Base-by-base conservation (phyloP, 2,113 vertebrate genomes). In the Paedocypris sp. region DNA sequence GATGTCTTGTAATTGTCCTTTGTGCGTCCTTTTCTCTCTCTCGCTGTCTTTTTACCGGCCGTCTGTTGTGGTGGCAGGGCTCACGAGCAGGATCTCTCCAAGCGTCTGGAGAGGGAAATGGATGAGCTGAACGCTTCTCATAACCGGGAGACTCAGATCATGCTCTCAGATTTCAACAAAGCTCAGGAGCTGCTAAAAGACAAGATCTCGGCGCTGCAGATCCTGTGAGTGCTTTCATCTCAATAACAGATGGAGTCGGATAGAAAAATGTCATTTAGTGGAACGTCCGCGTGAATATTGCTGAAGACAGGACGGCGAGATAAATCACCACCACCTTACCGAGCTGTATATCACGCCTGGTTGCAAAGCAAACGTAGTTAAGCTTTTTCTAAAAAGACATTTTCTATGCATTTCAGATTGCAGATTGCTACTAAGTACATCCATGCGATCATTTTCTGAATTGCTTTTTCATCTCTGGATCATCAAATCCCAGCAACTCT, bases 131-230 rank as follows among this genome's bases (percentile, higher is more conserved):
- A 78, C 70, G 78, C 79, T 62, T 79, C 85, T 74, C 90, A 94
- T 75, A 88, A 92, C 80, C 87, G 90, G 83, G 92, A 98, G 74
- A 91, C 86, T 66, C 90, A 94, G 67, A 88, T 87, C 84, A 90
- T 98, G 86, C 80, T 94, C 81, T 85, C 91, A 70, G 93, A 98
- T 86, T 98, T 97, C 88, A 94, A 92, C 90, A 96, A 97, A 85
- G 94, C 91, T 73, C 93, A 94, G 81, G 92, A 97, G 77, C 87
- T 95, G 60, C 90, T 98, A 68, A 93, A 90, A 85, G 93, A 98
- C 89, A 95, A 98, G 88, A 97, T 96, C 72, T 85, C 91, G 23
- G 90, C 93, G 74, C 91, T 98, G 46, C 92, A 98, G 77, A 86
- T 94, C 80, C 87, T 92, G 93, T 98, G 83, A 86, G 94, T 88